phyloP scores from a whole-genome alignment of 2,888 invertebrate species.

The Pinctada fucata region DNA sequence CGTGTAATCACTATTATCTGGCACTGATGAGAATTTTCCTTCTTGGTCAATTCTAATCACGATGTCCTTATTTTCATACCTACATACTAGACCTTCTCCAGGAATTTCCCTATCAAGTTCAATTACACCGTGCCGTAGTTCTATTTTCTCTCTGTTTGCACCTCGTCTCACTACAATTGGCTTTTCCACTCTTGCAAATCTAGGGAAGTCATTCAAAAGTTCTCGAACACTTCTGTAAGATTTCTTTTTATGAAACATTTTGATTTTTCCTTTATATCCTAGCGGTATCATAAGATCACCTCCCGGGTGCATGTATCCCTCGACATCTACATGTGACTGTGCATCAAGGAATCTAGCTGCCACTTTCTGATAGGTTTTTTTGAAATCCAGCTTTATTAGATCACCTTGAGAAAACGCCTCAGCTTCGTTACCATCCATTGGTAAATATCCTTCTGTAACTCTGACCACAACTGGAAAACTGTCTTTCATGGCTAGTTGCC shows the following conservation, averaged over 20 bases:
- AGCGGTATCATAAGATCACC: slow-evolving; percentile 34
- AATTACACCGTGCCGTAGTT: slow-evolving; percentile 8
- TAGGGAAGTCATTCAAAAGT: slow-evolving; percentile 27
- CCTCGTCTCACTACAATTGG: slow-evolving; percentile 9
- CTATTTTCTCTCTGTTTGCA: background rate
- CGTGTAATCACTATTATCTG: slow-evolving; percentile 35
- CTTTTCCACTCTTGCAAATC: slow-evolving; percentile 21
- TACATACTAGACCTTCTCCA: slow-evolving; percentile 24
- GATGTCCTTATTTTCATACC: slow-evolving; percentile 17
- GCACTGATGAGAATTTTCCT: slow-evolving; percentile 19
- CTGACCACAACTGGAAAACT: slow-evolving; percentile 30
- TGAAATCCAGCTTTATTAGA: slow-evolving; percentile 33
- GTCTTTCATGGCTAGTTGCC: slow-evolving; percentile 10
- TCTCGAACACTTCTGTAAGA: slow-evolving; percentile 14
- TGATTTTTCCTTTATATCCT: slow-evolving; percentile 36
- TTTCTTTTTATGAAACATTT: slow-evolving; percentile 15
- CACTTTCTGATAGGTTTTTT: slow-evolving; percentile 31
- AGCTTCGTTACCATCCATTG: slow-evolving; percentile 17
- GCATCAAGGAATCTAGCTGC: slow-evolving; percentile 7
- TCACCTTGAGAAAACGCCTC: slow-evolving; percentile 38
- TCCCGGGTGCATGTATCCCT: slow-evolving; percentile 24
- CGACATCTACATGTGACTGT: background rate
- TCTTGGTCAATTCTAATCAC: slow-evolving; percentile 1
- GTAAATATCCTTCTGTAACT: slow-evolving; percentile 29
- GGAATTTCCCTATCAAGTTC: slow-evolving; percentile 31